These are phyloP conservation scores for Grammomys dolichurus DNA, from an alignment of 2,113 vertebrate genomes.

Conservation along the genomic window DNA sequence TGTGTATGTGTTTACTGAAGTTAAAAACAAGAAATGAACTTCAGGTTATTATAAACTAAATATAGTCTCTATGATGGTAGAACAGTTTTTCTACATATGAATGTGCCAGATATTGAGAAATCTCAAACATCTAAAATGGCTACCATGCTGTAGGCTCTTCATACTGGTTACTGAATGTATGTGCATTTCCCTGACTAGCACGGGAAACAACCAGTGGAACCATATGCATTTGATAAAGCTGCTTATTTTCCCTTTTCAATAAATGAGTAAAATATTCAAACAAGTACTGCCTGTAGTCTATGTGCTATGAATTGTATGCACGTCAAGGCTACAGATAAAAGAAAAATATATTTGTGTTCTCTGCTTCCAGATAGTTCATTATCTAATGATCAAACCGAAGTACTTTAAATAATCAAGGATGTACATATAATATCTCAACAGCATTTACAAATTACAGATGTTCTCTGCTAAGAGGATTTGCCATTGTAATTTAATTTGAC, in stretches of 20 bases:
- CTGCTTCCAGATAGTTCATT: background rate
- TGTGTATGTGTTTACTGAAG: background rate
- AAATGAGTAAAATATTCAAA: background rate
- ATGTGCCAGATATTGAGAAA: background rate
- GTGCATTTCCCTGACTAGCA: background rate
- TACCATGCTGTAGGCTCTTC: background rate
- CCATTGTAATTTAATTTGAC: background rate
- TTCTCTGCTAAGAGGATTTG: background rate
- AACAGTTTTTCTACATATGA: background rate
- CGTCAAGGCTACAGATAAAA: background rate
- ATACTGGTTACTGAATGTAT: background rate
- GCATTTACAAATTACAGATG: background rate
- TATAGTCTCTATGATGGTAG: background rate
- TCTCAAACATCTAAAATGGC: background rate
- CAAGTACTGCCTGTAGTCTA: background rate
- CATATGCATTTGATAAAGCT: background rate
- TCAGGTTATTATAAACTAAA: background rate
- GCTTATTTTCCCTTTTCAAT: background rate
- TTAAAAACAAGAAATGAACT: background rate
- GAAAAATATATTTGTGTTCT: background rate
- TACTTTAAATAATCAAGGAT: background rate
- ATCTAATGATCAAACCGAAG: background rate
- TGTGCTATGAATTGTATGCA: no score
- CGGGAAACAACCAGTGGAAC: background rate
- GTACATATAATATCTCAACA: background rate